A percentile compares a stretch with the other conserved stretches of the same genome.
Conservation (phyloP, 2,888 invertebrate genomes). For the Drosophila putrida region DNA sequence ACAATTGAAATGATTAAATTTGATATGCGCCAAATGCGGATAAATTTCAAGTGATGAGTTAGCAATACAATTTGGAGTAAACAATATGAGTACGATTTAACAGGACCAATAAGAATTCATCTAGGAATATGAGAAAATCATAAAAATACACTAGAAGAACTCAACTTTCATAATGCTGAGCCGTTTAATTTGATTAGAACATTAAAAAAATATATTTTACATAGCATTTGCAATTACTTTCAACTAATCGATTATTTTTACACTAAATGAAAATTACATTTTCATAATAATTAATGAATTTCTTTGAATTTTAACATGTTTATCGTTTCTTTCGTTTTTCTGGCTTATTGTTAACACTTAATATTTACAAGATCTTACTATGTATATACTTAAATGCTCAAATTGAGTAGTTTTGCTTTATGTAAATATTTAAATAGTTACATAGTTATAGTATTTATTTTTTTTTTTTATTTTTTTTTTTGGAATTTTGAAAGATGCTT, state of each 20-base stretch:
- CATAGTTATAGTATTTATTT: slow-evolving; percentile 35
- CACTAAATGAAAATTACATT: slow-evolving; percentile 64
- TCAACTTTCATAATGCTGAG: neutral
- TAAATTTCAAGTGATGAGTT: slow-evolving; percentile 18
- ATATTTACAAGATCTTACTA: slow-evolving; percentile 68
- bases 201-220: slow-evolving; percentile 48
- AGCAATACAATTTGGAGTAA: slow-evolving; percentile 12
- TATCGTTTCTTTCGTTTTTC: slow-evolving; percentile 3
- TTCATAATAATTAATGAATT: slow-evolving; percentile 39
- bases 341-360: slow-evolving; percentile 48
- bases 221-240: slow-evolving; percentile 20
- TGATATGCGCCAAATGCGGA: slow-evolving; percentile 66
- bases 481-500: slow-evolving; percentile 44
- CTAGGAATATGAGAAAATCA: slow-evolving; percentile 15
- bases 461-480: slow-evolving; percentile 4
- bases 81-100: slow-evolving; percentile 2
- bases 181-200: slow-evolving; percentile 12
- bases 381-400: slow-evolving; percentile 65
- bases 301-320: slow-evolving; percentile 29
- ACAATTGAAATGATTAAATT: slow-evolving; percentile 69
- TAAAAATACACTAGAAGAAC: neutral
- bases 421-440: slow-evolving; percentile 47
- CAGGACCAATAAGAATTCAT: neutral
- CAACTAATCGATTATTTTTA: slow-evolving; percentile 48
- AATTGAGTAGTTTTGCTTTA: slow-evolving; percentile 64